A percentile compares a stretch with the other conserved stretches of the same genome.
These are phyloP conservation scores for Papilio polytes DNA, from an alignment of 1,140 invertebrate genomes.

Conservation along the genomic window DNA sequence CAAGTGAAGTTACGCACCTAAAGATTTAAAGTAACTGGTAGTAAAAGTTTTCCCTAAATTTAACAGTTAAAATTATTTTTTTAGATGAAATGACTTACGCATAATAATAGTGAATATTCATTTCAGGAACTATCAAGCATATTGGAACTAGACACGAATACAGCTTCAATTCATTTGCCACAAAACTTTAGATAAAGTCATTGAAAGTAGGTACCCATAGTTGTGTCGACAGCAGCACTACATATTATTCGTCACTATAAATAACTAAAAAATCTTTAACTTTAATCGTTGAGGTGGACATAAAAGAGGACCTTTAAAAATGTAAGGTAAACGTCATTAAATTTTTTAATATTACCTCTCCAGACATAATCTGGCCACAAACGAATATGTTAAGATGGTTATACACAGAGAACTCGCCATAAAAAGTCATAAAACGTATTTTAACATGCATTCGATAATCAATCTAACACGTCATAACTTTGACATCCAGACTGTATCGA, in stretches of 20 bases:
- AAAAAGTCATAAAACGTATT: constrained; percentile 83
- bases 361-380: constrained; percentile 61
- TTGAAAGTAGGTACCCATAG: neutral
- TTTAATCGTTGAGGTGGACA: constrained; percentile 3
- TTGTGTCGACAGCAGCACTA: neutral
- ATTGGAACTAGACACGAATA: too few relatives aligned
- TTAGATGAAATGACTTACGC: neutral
- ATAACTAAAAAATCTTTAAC: neutral
- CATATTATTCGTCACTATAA: neutral
- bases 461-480: constrained; percentile 85
- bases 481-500: constrained; percentile 77
- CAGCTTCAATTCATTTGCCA: too few relatives aligned
- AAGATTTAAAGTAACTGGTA: too few relatives aligned
- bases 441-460: constrained; percentile 85
- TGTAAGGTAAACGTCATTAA: constrained; percentile 32
- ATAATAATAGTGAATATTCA: too few relatives aligned
- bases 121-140: too few relatives aligned
- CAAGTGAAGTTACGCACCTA: too few relatives aligned
- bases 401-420: constrained; percentile 72
- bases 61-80: neutral
- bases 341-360: constrained; percentile 24
- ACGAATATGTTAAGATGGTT: constrained; percentile 72
- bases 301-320: constrained; percentile 25
- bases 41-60: neutral
- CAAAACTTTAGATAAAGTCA: neutral